phyloP scores from a whole-genome alignment of 2,113 vertebrate genomes.

The Columba janthina region DNA sequence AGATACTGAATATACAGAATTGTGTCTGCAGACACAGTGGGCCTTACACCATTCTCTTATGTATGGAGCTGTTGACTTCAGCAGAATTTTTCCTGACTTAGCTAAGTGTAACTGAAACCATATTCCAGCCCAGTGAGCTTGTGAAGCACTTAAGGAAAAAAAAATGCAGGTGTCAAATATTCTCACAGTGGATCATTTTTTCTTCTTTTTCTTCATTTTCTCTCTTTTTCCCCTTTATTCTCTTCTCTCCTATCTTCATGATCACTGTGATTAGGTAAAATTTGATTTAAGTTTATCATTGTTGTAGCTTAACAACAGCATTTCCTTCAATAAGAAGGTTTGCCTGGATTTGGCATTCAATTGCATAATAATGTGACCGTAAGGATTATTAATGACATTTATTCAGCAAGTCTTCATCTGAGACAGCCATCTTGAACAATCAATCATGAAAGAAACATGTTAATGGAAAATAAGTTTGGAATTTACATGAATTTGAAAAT shows the following conservation, averaged over 20 bases:
- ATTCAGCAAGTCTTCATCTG: not conserved
- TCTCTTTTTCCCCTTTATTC: not conserved
- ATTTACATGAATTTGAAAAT: not conserved
- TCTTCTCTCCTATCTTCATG: not conserved
- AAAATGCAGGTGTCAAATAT: not conserved
- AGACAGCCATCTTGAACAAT: not conserved
- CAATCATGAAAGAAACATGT: not conserved
- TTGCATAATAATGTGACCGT: not conserved
- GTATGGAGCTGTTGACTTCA: not conserved
- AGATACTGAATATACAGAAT: not conserved
- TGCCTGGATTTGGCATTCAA: not conserved
- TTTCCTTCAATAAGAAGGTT: not conserved
- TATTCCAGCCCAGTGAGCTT: not conserved
- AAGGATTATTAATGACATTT: not conserved
- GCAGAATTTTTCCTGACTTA: constrained; percentile 8
- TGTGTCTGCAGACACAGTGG: not conserved
- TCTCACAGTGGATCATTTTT: not conserved
- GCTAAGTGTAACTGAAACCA: not conserved
- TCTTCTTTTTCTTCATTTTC: not conserved
- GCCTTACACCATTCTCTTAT: not conserved
- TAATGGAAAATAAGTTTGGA: not conserved
- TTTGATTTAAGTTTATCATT: not conserved
- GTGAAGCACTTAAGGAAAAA: not conserved
- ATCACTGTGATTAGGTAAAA: not conserved
- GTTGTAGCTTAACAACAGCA: not conserved